A percentile compares a stretch with the other conserved stretches of the same genome.
phyloP scores from a whole-genome alignment of 2,888 invertebrate species.

The Morpho helenor region DNA sequence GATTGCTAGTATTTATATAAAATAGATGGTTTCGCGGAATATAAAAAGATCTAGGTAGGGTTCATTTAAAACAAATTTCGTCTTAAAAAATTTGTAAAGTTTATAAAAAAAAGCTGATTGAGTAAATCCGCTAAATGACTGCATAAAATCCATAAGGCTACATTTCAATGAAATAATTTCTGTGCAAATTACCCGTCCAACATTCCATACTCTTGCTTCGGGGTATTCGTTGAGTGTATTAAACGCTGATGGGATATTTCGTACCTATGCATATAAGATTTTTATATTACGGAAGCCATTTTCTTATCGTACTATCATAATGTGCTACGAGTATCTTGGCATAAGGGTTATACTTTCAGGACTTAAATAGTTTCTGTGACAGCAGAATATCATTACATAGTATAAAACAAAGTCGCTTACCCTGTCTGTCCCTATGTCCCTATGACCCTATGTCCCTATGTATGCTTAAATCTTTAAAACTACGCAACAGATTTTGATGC shows the following conservation, averaged over 20 bases:
- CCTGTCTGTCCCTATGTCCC: no score
- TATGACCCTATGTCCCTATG: no score
- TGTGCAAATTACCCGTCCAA: slow-evolving; percentile 7
- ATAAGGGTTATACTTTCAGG: slow-evolving; percentile 3
- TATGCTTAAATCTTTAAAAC: no score
- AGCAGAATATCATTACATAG: no score
- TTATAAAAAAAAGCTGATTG: no score
- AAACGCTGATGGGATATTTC: slow-evolving; percentile 18
- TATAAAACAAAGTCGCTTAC: no score
- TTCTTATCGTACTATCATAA: slow-evolving; percentile 1
- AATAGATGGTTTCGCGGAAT: no score
- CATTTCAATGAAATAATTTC: slow-evolving; percentile 8
- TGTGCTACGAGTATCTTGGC: background rate
- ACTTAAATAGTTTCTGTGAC: background rate
- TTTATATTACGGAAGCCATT: slow-evolving; percentile 11
- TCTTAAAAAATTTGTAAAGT: no score
- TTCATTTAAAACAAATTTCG: no score
- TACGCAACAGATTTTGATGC: no score
- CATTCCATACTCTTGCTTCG: slow-evolving; percentile 6
- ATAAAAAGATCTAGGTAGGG: no score
- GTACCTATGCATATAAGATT: slow-evolving; percentile 11
- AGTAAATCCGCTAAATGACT: background rate
- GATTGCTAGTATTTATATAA: no score
- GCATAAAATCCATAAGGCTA: background rate
- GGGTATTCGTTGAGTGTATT: slow-evolving; percentile 18